Conservation (phyloP, 2,888 invertebrate genomes). For the Cataglyphis livida region DNA sequence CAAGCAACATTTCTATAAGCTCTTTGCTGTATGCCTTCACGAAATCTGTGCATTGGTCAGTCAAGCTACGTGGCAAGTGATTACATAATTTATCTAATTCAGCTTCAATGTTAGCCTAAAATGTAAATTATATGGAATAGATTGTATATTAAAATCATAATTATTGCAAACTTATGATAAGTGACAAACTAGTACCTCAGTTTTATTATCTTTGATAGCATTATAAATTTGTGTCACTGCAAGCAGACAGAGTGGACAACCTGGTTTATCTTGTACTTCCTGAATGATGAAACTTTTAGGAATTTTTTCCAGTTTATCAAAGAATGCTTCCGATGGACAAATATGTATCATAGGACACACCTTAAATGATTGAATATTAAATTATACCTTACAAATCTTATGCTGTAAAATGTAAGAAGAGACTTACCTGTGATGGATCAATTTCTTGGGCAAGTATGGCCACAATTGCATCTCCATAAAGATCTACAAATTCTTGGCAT, state of each 20-base stretch:
- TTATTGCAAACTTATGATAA: neutral
- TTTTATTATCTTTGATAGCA: conserved; percentile 90
- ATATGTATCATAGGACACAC: conserved; percentile 91
- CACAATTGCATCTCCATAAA: conserved; percentile 93
- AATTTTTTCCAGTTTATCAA: conserved; percentile 78
- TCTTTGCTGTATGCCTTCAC: conserved; percentile 92
- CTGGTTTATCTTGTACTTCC: conserved; percentile 88
- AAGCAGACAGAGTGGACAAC: conserved; percentile 94
- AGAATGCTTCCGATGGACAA: conserved; percentile 88
- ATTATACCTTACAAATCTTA: conserved; percentile 8
- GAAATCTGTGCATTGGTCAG: conserved; percentile 90
- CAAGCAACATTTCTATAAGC: conserved; percentile 92
- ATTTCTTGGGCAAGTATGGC: conserved; percentile 92
- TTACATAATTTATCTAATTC: conserved; percentile 91
- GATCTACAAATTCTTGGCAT: conserved; percentile 91
- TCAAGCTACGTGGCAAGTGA: conserved; percentile 89
- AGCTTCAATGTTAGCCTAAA: conserved; percentile 89
- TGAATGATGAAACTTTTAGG: conserved; percentile 86
- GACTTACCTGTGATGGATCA: conserved; percentile 90
- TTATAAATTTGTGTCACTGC: conserved; percentile 92
- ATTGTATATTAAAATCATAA: neutral
- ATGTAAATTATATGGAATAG: conserved; percentile 6
- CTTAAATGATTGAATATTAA: conserved; percentile 80
- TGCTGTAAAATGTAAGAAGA: neutral
- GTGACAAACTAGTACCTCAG: conserved; percentile 88